Evolutionary conservation across 1,140 invertebrate genomes (phyloP), one percentile per base, ranked within the genome.

Genomic region (Luehdorfia chinensis): DNA sequence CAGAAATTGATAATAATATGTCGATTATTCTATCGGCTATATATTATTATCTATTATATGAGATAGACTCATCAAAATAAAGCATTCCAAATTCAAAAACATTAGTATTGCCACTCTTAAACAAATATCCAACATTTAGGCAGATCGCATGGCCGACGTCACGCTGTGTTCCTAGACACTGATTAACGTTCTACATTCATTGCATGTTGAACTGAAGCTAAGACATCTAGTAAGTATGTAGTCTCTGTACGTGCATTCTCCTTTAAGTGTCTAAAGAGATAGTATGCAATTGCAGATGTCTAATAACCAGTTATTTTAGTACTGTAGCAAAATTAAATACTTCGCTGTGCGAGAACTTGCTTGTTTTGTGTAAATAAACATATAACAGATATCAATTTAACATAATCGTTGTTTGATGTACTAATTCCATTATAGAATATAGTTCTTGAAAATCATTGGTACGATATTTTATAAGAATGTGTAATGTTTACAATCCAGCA

Each of bases 61-160:
- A 11, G 11, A 13, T 6, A 9, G 8, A 25, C 12, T 25, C 11
- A 4, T n/a, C 19, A 14, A 14, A 39, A 39, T 39, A 25, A 39
- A 39, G 11, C 19, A 39, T 39, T 39, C 21, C 36, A 39, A 39
- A 15, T 39, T 39, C 21, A 15, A 27, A 39, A 39, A 39, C 36
- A 39, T 39, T 19, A 39, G 19, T 39, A 39, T 25, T 39, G 19
- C 36, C 36, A 39, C 36, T 25, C 19, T 39, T 4, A 25, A 25
- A 39, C 36, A 39, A 39, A 39, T 39, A 39, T 7, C 18, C 2
- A 39, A 39, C 36, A 39, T 39, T 39, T 39, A 39, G 19, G 36
- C 36, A 39, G 36, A 39, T 39, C 12, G 36, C 36, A 19, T 25
- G 34, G 19, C 15, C 32, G 36, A 14, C 36, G 11, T 39, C 36